A percentile compares a stretch with the other conserved stretches of the same genome.
Conservation (phyloP, 1,140 invertebrate genomes). For the Belonocnema kinseyi region DNA sequence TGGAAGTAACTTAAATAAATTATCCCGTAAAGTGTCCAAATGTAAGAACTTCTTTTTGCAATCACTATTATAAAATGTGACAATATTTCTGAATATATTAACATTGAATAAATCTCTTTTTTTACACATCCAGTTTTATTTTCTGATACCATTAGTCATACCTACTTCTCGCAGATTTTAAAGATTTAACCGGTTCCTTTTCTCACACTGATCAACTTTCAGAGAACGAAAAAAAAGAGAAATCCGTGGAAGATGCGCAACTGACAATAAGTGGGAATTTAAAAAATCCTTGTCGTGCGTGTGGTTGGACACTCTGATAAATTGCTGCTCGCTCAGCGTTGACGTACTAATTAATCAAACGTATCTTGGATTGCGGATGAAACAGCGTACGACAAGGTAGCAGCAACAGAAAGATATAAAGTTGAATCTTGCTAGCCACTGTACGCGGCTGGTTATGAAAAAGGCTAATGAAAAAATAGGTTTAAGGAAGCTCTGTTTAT, state of each 20-base stretch:
- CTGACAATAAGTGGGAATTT: conserved; percentile 53
- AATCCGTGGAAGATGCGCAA: conserved; percentile 45
- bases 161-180: neutral
- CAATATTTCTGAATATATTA: too few relatives aligned
- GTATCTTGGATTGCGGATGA: conserved; percentile 57
- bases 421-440: neutral
- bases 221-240: conserved; percentile 32
- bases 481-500: too few relatives aligned
- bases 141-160: neutral
- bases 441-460: too few relatives aligned
- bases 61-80: too few relatives aligned
- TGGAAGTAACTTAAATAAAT: too few relatives aligned
- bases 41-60: too few relatives aligned
- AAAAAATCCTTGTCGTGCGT: conserved; percentile 59
- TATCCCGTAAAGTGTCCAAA: too few relatives aligned
- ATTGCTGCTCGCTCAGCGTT: conserved; percentile 58
- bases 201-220: conserved; percentile 30
- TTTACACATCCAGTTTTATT: too few relatives aligned
- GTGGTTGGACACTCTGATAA: conserved; percentile 61
- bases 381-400: conserved; percentile 51
- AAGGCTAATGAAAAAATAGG: too few relatives aligned
- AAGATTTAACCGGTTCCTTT: conserved; percentile 20
- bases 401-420: conserved; percentile 47
- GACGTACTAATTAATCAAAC: conserved; percentile 61
- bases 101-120: too few relatives aligned